These are phyloP conservation scores for Ispidina lecontei DNA, from an alignment of 2,797 vertebrate species.

Conservation along the genomic window DNA sequence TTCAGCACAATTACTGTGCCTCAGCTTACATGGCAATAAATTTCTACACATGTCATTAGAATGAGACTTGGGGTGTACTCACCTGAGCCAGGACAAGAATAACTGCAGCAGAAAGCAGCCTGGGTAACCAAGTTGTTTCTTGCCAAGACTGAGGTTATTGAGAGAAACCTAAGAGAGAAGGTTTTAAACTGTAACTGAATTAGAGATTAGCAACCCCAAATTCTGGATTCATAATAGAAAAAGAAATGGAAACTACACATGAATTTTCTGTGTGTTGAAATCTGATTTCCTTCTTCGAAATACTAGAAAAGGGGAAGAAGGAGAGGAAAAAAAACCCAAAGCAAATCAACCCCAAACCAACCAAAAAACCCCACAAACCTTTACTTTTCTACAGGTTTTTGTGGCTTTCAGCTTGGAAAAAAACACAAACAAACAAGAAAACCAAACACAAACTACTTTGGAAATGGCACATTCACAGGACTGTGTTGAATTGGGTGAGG, in stretches of 20 bases:
- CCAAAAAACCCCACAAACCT: rapidly evolving
- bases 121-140: not conserved
- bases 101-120: not conserved
- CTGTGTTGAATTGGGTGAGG: not conserved
- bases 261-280: not conserved
- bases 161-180: not conserved
- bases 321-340: not conserved
- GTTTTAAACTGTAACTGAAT: not conserved
- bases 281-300: not conserved
- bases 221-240: not conserved
- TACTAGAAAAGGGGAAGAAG: not conserved
- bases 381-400: not conserved
- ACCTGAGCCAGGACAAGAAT: not conserved
- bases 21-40: not conserved
- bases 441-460: not conserved
- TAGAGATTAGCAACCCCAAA: not conserved
- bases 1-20: not conserved
- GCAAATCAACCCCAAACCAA: not conserved
- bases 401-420: not conserved
- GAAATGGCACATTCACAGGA: not conserved
- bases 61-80: not conserved
- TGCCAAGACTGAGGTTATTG: not conserved
- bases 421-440: not conserved
- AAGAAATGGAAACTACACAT: not conserved
- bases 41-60: not conserved